phyloP scores from a whole-genome alignment of 2,888 invertebrate species.

The Drosophila greeni region DNA sequence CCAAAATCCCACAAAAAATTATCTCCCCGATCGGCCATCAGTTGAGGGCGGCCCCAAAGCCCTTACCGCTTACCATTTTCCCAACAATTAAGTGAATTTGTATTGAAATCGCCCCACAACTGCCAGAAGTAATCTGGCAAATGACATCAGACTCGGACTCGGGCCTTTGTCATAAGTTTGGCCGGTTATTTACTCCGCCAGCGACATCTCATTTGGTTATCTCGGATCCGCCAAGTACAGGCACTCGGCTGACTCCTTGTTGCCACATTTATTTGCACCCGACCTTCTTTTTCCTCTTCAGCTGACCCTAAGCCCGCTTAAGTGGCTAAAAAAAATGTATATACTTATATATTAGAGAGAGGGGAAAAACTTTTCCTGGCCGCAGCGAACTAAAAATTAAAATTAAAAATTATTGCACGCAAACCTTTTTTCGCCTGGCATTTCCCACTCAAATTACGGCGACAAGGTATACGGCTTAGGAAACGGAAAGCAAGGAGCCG shows the following conservation, averaged over 20 bases:
- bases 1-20: background rate
- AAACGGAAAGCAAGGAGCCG: background rate
- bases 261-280: slow-evolving; percentile 36
- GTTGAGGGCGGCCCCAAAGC: background rate
- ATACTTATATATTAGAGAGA: slow-evolving; percentile 8
- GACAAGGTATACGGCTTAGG: slow-evolving; percentile 54
- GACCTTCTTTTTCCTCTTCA: slow-evolving; percentile 19
- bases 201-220: slow-evolving; percentile 52
- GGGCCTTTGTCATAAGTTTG: slow-evolving; percentile 39
- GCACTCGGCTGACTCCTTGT: slow-evolving; percentile 8
- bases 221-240: slow-evolving; percentile 47
- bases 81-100: slow-evolving; percentile 25
- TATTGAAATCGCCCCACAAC: slow-evolving; percentile 35
- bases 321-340: slow-evolving; percentile 36
- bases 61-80: slow-evolving; percentile 1
- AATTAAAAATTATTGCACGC: slow-evolving; percentile 69
- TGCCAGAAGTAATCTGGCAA: slow-evolving; percentile 32
- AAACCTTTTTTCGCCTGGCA: slow-evolving; percentile 32
- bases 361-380: slow-evolving; percentile 40
- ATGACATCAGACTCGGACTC: slow-evolving; percentile 35
- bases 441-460: slow-evolving; percentile 47
- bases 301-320: slow-evolving; percentile 33
- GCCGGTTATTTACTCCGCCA: slow-evolving; percentile 31
- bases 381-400: slow-evolving; percentile 67
- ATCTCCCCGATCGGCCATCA: slow-evolving; percentile 4